Evolutionary conservation across 2,797 vertebrate genomes (phyloP), one percentile per base, ranked within the genome.

Genomic region (Acanthis flammea): DNA sequence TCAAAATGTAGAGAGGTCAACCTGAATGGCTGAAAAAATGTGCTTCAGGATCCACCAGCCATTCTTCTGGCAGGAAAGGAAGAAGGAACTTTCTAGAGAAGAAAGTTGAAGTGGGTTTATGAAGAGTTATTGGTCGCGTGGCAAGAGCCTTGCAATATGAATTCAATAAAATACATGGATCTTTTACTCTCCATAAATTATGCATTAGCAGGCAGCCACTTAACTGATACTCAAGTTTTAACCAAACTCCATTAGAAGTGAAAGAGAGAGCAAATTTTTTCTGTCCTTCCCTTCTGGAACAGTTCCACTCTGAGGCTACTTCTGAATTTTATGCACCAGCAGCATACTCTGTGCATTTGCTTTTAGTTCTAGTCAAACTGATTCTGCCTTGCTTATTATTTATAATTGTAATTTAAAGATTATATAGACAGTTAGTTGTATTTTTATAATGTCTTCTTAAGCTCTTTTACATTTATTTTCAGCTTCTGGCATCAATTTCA

Each of bases 161-260:
- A 80, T 86, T 86, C 5, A 9, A 74, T 93, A 88, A 92, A 80
- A 53, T 42, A 14, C 2, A 80, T 12, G 88, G 75, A 42, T 74
- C 45, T 83, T 94, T 88, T 83, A 63, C 45, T 60, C 24, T 57
- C 37, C n/a, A 60, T 86, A 96, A 91, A 90, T 93, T 83, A 90
- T 85, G 22, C 33, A 51, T 90, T 70, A 77, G 61, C 45, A 67
- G 35, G 30, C 57, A 83, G 72, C 30, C 78, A 76, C 51, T 95
- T 89, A 79, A 92, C 39, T 41, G 44, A 51, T 66, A 31, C 31
- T 89, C 8, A 2, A 87, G 44, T 89, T 95, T 92, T 91, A 91
- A 90, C 37, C 60, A 92, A 94, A 80, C 27, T 48, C 54, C 88
- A 75, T 78, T 65, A 88, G 73, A 92, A 88, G 19, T 27, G 42